phyloP scores from a whole-genome alignment of 2,113 vertebrate species.

The Aspiorhynchus laticeps region DNA sequence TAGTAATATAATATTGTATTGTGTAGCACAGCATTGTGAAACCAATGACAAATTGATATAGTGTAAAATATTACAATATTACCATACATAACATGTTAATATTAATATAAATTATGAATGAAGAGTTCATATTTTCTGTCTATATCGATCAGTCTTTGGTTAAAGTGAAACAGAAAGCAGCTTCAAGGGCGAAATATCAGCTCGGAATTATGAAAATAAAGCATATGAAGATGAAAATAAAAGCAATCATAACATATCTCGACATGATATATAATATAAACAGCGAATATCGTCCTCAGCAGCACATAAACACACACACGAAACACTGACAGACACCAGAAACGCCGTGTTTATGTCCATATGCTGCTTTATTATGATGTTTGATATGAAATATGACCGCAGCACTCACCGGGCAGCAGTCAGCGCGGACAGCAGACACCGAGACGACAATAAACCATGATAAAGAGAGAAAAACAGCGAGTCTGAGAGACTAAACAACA shows the following conservation, averaged over 20 bases:
- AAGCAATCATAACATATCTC: rapidly evolving
- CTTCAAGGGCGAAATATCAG: neutral
- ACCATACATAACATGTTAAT: neutral
- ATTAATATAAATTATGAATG: neutral
- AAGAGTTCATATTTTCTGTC: neutral
- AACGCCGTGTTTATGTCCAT: neutral
- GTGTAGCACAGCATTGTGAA: neutral
- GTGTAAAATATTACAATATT: neutral
- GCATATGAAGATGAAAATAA: neutral
- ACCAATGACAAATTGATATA: neutral
- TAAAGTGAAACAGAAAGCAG: conserved; percentile 5
- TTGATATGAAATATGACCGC: no score
- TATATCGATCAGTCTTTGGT: neutral
- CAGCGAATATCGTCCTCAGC: neutral
- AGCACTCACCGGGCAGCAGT: neutral
- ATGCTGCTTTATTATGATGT: neutral
- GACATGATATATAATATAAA: no score
- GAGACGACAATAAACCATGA: neutral
- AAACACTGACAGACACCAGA: neutral
- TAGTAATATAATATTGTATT: no score
- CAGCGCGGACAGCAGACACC: neutral
- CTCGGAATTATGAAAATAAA: neutral
- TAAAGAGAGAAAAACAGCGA: neutral
- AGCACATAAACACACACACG: no score
- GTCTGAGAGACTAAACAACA: neutral